Evolutionary conservation across 1,140 invertebrate genomes (phyloP).

Genomic region (Scylla paramamosain): DNA sequence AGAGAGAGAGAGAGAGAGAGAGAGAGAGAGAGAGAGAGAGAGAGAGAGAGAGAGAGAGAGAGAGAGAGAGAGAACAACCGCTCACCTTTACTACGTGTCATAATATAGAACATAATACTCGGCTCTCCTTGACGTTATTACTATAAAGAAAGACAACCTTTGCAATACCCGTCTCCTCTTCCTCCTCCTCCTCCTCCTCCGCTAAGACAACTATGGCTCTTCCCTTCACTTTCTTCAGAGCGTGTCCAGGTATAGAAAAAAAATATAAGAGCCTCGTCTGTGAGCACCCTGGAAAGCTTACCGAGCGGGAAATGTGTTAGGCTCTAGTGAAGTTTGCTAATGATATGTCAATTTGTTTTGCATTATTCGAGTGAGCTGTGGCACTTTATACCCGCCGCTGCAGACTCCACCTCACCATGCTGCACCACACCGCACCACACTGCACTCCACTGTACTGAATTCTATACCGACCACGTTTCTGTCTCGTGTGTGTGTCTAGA

Average conservation of each 20-base stretch:
- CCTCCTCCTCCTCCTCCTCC: neutral
- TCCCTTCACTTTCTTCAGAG: neutral
- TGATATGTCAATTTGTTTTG: conserved; percentile 15
- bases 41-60: conserved; percentile 1
- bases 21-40: conserved; percentile 29
- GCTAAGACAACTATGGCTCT: neutral
- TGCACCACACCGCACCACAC: neutral
- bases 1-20: conserved; percentile 29
- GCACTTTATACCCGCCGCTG: neutral
- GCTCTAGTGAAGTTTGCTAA: conserved; percentile 13
- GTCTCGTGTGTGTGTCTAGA: too few species aligned
- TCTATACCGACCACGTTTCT: too few species aligned
- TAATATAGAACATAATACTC: neutral
- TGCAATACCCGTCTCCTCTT: neutral
- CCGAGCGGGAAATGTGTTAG: neutral
- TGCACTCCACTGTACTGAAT: neutral
- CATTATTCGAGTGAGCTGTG: neutral
- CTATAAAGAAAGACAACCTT: neutral
- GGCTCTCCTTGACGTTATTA: neutral
- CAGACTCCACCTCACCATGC: neutral
- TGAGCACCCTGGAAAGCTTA: neutral
- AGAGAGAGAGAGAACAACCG: too few species aligned
- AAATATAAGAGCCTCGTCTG: neutral
- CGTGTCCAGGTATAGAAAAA: neutral
- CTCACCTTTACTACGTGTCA: neutral